phyloP scores from a whole-genome alignment of 2,113 vertebrate species.

The Sinocyclocheilus rhinocerous region DNA sequence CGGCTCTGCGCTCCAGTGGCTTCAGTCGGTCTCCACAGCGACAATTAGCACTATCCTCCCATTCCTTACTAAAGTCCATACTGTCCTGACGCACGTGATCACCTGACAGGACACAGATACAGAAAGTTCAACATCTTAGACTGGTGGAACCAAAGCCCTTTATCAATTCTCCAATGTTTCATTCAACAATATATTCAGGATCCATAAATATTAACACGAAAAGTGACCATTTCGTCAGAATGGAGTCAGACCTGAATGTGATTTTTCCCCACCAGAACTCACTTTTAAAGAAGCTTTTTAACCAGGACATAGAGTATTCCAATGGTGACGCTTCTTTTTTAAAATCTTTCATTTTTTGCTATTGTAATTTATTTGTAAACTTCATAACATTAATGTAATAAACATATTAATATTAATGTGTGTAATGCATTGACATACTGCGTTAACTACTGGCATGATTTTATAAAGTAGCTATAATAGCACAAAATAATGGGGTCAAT shows the following conservation, averaged over 20 bases:
- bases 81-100: slow-evolving; percentile 96
- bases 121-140: neutral
- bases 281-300: neutral
- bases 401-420: neutral
- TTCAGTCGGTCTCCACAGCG: slow-evolving; percentile 91
- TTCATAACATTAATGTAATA: neutral
- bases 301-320: too few species aligned
- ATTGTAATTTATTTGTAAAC: neutral
- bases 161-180: neutral
- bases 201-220: neutral
- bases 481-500: neutral
- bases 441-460: neutral
- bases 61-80: slow-evolving; percentile 98
- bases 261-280: neutral
- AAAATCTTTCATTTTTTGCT: neutral
- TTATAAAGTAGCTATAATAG: neutral
- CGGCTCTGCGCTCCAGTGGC: slow-evolving; percentile 91
- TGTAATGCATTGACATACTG: neutral
- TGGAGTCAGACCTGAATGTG: too few species aligned
- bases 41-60: slow-evolving; percentile 90
- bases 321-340: neutral
- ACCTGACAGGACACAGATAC: slow-evolving; percentile 69
- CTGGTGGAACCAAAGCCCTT: neutral
- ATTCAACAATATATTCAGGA: neutral
- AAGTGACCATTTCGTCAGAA: neutral